Conservation (phyloP, 2,888 invertebrate genomes). For the Acleris cristana region DNA sequence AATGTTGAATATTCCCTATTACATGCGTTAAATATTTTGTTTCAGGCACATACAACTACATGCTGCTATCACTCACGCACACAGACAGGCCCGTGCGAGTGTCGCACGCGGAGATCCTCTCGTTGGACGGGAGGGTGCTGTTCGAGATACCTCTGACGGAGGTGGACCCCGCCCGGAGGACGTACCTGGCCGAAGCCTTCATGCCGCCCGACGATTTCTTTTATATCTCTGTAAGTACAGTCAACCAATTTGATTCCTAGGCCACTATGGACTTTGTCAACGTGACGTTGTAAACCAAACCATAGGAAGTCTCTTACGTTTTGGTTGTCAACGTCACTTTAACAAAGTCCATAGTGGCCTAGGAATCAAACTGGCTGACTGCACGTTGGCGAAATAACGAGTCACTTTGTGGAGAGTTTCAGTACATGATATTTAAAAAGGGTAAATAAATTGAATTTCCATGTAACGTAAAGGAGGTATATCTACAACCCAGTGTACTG, state of each 20-base stretch:
- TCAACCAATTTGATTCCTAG: too few relatives aligned
- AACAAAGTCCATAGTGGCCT: too few relatives aligned
- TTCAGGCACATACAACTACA: slow-evolving; percentile 72
- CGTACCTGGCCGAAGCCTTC: slow-evolving; percentile 84
- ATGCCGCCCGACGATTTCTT: slow-evolving; percentile 86
- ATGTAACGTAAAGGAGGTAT: neutral
- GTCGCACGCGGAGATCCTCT: slow-evolving; percentile 62
- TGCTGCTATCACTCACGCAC: slow-evolving; percentile 63
- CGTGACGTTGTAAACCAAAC: too few relatives aligned
- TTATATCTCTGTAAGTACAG: slow-evolving; percentile 84
- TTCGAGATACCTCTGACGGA: slow-evolving; percentile 68
- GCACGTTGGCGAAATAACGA: too few relatives aligned
- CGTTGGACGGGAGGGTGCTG: slow-evolving; percentile 59
- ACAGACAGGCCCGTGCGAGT: slow-evolving; percentile 53
- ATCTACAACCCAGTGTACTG: neutral
- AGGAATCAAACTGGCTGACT: too few relatives aligned
- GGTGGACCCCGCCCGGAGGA: slow-evolving; percentile 46
- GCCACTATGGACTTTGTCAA: too few relatives aligned
- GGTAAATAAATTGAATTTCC: neutral
- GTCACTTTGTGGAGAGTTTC: too few relatives aligned
- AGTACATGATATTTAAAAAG: neutral
- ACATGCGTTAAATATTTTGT: slow-evolving; percentile 5
- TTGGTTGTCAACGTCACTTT: too few relatives aligned
- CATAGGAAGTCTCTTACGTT: too few relatives aligned
- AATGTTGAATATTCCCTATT: too few relatives aligned